Base-by-base conservation (phyloP, 1,140 invertebrate species). In the Colletes gigas region DNA sequence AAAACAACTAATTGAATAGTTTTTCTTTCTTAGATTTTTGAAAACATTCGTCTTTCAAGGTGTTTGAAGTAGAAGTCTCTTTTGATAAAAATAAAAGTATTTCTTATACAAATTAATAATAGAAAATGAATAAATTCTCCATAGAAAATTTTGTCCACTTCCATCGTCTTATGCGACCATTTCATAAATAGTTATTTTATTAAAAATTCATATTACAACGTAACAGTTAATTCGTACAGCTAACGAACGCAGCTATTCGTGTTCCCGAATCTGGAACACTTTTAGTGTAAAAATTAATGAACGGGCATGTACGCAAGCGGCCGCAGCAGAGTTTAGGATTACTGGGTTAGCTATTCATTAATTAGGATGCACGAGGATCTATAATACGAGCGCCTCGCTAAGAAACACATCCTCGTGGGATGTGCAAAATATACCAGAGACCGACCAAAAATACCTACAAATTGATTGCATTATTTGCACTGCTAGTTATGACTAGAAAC, bases 301-400 rank as follows among this genome's bases (percentile, higher is more conserved):
- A 60, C 19, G 19, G 12, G 5, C 59, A 10, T 21, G 12, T 21
- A 52, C 3, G 4, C 59, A 19, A 3, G 59, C 3, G 3, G 9
- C 59, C 10, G 59, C 10, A 60, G 12, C 30, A 12, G 59, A 9
- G 59, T 12, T 19, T 60, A 60, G 59, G 59, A 60, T 60, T 60
- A 60, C 10, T 10, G 59, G 59, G 19, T 21, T 60, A 19, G 59
- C 59, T 60, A 21, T 60, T 60, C 59, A 60, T 60, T 60, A 60
- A 60, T 60, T 60, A 60, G 59, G 59, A 60, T 60, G 19, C 19
- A 60, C 59, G 59, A 60, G 19, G 59, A 60, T 60, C 9, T 30
- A 10, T 19, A 60, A 19, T 60, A 60, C 59, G 21, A 12, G 59
- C 21, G 30, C 59, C 19, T 10, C 59, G 21, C 19, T 1, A 21